phyloP scores from a whole-genome alignment of 30 jellyfish, hydroid and myxozoan genomes.

The Aurelia aurita region DNA sequence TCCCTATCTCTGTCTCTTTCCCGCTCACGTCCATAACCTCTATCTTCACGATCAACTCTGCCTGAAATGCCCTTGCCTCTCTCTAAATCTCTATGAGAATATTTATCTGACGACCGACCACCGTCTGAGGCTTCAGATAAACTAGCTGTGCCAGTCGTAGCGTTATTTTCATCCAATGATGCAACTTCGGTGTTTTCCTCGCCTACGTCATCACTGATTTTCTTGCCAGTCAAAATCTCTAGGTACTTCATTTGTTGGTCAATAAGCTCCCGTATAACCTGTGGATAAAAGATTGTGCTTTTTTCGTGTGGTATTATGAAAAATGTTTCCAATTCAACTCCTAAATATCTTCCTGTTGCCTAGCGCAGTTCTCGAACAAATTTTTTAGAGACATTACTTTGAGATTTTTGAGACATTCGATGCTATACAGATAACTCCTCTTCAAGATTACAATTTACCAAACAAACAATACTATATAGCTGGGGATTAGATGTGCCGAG shows the following conservation, averaged over 20 bases:
- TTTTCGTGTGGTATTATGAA: no score
- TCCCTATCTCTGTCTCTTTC: constrained; percentile 33
- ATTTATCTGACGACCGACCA: neutral
- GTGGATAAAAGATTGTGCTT: neutral
- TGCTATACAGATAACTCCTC: no score
- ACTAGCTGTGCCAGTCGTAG: no score
- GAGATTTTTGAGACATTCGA: no score
- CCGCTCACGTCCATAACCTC: neutral
- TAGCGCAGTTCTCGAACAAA: neutral
- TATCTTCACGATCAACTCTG: neutral
- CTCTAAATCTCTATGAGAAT: neutral
- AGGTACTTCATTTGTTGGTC: constrained; percentile 93
- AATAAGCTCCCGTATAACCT: constrained; percentile 86
- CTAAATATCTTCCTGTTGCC: no score
- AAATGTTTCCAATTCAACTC: no score
- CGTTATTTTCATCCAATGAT: neutral
- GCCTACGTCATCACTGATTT: neutral
- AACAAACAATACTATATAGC: no score
- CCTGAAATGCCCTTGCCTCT: neutral
- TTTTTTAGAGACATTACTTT: no score
- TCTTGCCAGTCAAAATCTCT: constrained; percentile 45
- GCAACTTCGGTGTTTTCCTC: constrained; percentile 19
- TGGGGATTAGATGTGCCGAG: no score
- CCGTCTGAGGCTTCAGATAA: neutral
- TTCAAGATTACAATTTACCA: no score